These are phyloP conservation scores for Oeneis ivallda DNA, from an alignment of 2,888 invertebrate genomes.

Conservation along the genomic window DNA sequence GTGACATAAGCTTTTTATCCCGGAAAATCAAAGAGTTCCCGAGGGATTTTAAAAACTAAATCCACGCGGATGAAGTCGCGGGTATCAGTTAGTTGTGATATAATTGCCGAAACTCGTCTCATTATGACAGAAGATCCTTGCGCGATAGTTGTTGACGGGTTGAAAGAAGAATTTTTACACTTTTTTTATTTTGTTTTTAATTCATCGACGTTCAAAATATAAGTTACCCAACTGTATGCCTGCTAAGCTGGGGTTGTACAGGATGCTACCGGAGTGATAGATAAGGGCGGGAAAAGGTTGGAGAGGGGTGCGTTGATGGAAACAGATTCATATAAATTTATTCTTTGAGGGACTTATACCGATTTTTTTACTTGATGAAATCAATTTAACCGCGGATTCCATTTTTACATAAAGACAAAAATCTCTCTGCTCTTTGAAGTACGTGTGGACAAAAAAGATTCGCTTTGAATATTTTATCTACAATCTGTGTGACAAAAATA, in stretches of 20 bases:
- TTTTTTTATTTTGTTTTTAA: no score
- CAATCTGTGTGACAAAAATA: no score
- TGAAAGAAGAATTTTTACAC: no score
- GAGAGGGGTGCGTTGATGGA: constrained; percentile 2
- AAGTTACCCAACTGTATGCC: not conserved
- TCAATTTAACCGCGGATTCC: constrained; percentile 3
- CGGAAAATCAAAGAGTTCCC: no score
- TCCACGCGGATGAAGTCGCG: no score
- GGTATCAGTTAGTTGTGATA: no score
- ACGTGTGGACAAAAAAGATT: not conserved
- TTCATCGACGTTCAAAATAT: not conserved
- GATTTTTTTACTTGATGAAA: constrained; percentile 13
- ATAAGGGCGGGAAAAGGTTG: constrained; percentile 14
- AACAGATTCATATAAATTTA: constrained; percentile 20
- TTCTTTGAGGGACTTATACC: not conserved
- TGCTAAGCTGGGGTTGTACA: not conserved
- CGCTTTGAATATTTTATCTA: no score
- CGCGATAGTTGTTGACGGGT: no score
- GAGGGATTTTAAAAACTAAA: no score
- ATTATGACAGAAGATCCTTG: no score
- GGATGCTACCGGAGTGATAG: constrained; percentile 5
- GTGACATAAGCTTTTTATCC: no score
- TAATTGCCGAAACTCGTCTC: no score
- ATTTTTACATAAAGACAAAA: not conserved
- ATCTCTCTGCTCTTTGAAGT: not conserved